These are phyloP conservation scores for Drosophila macrospina DNA, from an alignment of 2,888 invertebrate species.

Conservation along the genomic window DNA sequence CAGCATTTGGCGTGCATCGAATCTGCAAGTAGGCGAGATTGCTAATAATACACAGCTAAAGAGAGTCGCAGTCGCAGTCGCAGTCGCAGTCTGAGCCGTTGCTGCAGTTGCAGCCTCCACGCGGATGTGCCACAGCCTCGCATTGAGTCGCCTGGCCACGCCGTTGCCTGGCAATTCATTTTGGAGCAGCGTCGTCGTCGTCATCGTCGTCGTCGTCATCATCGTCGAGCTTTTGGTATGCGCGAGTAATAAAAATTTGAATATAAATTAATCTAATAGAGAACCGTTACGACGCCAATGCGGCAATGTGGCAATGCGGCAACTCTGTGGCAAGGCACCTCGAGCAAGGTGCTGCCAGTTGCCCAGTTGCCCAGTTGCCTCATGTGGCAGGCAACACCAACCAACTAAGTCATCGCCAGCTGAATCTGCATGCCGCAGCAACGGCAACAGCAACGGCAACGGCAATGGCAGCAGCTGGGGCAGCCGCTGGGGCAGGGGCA, in stretches of 20 bases:
- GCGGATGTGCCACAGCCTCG: slow-evolving; percentile 51
- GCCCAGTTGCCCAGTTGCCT: slow-evolving; percentile 15
- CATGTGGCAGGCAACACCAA: slow-evolving; percentile 56
- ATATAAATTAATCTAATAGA: slow-evolving; percentile 83
- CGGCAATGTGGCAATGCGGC: slow-evolving; percentile 31
- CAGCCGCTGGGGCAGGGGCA: slow-evolving; percentile 14
- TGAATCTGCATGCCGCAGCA: slow-evolving; percentile 58
- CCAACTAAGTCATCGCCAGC: slow-evolving; percentile 78
- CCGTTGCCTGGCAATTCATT: slow-evolving; percentile 67
- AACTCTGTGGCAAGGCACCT: slow-evolving; percentile 61
- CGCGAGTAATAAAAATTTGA: slow-evolving; percentile 84
- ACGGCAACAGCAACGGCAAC: slow-evolving; percentile 16
- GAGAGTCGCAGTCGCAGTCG: slow-evolving; percentile 7
- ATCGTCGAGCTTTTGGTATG: slow-evolving; percentile 61
- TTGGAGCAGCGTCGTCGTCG: slow-evolving; percentile 62
- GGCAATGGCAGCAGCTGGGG: neutral
- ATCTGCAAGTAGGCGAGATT: slow-evolving; percentile 81
- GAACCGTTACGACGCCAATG: slow-evolving; percentile 75
- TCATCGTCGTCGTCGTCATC: slow-evolving; percentile 19
- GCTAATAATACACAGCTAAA: slow-evolving; percentile 79
- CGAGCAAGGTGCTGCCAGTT: slow-evolving; percentile 70
- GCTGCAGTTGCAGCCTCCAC: slow-evolving; percentile 46
- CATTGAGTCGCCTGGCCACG: slow-evolving; percentile 2
- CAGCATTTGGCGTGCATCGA: slow-evolving; percentile 78
- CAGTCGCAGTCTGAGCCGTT: neutral